Base-by-base conservation (phyloP, 2,888 invertebrate species). In the Drosophila picticornis region DNA sequence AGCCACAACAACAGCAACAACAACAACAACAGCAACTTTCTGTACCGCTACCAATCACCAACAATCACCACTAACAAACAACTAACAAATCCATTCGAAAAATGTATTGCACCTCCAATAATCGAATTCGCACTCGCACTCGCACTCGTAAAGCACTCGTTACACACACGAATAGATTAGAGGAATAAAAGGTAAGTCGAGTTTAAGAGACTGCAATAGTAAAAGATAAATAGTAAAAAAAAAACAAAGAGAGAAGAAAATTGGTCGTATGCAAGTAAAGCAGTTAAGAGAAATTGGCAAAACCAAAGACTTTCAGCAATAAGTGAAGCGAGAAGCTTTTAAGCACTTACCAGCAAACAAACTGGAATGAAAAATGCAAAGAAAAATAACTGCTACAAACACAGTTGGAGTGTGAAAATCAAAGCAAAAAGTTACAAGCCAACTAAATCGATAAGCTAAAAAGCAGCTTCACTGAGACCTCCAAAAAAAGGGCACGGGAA, bases 41-140 rank as follows among this genome's bases (percentile, higher is more conserved):
- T 75, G 80, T 77, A 79, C 75, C 63, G 72, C 61, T 78, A 71
- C 53, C 75, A 75, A 63, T 65, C 79, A 73, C 74, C 46, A 64
- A 56, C 34, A 51, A 11, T 52, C n/a, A 46, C 6, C 31, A 51
- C 11, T 53, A 29, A 46, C 9, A 51, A 56, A 29, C 34, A 38
- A 38, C 43, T 38, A 38, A 46, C 36, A 53, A 19, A 40, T 58
- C 52, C n/a, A 53, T 46, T 46, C 29, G 32, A 64, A 36, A 5
- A 38, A 59, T 43, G 29, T 50, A 22, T 70, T 52, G 75, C 80
- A 77, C 75, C 38, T 29, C 22, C 19, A 40, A 5, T 38, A 64
- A 27, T 36, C 40, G 31, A 56, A 52, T 38, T 34, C 16, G 32
- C 50, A 55, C n/a, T 22, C 40, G 6, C 43, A 43, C 43, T 43